A percentile compares a stretch with the other conserved stretches of the same genome.
phyloP scores from a whole-genome alignment of 2,888 invertebrate species.

The Drosophila infuscata region DNA sequence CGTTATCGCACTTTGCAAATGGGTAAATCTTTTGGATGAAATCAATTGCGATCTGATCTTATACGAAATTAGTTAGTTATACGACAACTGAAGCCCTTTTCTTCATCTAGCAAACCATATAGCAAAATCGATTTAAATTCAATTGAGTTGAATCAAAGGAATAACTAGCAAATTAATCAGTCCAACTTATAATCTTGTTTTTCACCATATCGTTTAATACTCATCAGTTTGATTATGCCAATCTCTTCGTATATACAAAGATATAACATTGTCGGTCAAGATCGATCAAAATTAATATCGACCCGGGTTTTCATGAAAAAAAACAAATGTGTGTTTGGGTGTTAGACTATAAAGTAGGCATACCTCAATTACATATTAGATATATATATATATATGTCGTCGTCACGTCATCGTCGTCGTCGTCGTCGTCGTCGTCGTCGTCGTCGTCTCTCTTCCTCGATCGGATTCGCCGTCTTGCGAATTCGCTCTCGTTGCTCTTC shows the following conservation, averaged over 20 bases:
- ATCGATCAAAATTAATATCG: too few relatives aligned
- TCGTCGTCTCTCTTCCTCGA: too few relatives aligned
- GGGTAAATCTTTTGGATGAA: slow-evolving; percentile 40
- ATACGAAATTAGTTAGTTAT: slow-evolving; percentile 2
- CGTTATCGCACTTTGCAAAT: slow-evolving; percentile 10
- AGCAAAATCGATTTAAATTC: neutral
- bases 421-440: too few relatives aligned
- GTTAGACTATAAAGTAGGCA: too few relatives aligned
- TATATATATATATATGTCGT: too few relatives aligned
- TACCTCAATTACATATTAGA: too few relatives aligned
- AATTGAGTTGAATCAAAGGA: neutral
- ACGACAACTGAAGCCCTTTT: neutral
- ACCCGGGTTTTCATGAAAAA: too few relatives aligned
- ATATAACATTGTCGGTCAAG: neutral
- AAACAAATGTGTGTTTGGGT: too few relatives aligned
- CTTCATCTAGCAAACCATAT: neutral
- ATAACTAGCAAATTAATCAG: neutral
- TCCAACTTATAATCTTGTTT: neutral
- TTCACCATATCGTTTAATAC: neutral
- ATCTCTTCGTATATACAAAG: neutral
- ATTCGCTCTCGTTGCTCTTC: too few relatives aligned
- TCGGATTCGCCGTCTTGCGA: too few relatives aligned
- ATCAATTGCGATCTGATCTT: slow-evolving; percentile 26
- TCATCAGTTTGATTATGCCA: neutral
- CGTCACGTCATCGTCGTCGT: too few relatives aligned